Evolutionary conservation across 2,113 vertebrate species (phyloP), one percentile per base, ranked within the genome.

Genomic region (Actinemys pallida): DNA sequence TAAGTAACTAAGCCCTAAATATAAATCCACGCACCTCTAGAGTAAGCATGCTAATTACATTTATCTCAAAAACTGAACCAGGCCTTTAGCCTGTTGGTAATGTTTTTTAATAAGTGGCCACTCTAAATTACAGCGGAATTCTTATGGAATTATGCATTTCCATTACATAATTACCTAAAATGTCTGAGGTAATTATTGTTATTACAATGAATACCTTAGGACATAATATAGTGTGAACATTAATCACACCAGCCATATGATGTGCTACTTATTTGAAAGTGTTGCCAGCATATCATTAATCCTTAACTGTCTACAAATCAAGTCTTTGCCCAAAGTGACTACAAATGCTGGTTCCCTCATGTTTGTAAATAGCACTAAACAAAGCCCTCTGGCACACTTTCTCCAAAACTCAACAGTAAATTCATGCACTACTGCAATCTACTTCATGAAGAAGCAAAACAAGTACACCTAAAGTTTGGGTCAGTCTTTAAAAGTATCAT

Each of bases 1-100:
- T 86, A 92, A 49, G 29, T 78, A 87, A 83, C 88, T n/a, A 2
- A 4, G 0, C 56, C 5, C 1, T 90, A 84, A 90, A 65, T 81
- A 90, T 69, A 95, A 96, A 89, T 81, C 49, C 5, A 96, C 83
- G 78, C 50, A 57, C 45, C 84, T 95, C 92, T 91, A 42, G 88
- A 93, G 88, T 96, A 97, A 96, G 92, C 92, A 93, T n/a, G 10
- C 20, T 90, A 91, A 93, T 93, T 88, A 91, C 90, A 72, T 87
- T 54, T 39, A 78, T 93, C 47, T 91, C 4, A 24, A 35, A 4
- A 93, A 91, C 84, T 47, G 52, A 90, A 83, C 81, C 5, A 27
- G 31, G 0, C 4, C 1, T 86, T 82, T 47, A 86, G 6, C 2
- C 0, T 45, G 1, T 42, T 87, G 7, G 9, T 52, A n/a, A 59